Conservation (phyloP, 2,113 vertebrate species). For the Isurus oxyrinchus region DNA sequence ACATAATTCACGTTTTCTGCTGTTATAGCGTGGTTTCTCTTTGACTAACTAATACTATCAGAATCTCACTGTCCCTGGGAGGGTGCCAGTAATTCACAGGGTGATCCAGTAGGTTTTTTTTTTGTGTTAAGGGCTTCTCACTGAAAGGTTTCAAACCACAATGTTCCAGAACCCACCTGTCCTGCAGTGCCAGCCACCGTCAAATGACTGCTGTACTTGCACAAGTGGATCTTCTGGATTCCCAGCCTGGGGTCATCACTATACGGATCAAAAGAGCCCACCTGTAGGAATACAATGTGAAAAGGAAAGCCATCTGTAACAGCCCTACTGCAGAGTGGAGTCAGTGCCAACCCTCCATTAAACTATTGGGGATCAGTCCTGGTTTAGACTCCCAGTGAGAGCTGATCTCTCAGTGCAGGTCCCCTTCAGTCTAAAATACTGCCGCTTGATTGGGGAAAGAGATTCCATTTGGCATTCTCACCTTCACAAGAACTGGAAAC, state of each 20-base stretch:
- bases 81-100: not conserved
- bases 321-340: not conserved
- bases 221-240: conserved; percentile 95
- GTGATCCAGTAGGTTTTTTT: not conserved
- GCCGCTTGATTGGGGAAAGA: not conserved
- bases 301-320: not conserved
- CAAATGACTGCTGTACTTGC: conserved; percentile 95
- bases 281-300: conserved; percentile 54
- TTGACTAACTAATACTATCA: not conserved
- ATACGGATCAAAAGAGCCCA: conserved; percentile 94
- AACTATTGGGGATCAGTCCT: not conserved
- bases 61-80: not conserved
- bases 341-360: not conserved
- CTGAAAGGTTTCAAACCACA: not conserved
- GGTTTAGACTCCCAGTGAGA: not conserved
- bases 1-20: not conserved
- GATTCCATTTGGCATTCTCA: not conserved
- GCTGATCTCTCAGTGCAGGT: not conserved
- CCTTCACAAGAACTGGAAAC: not conserved
- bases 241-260: conserved; percentile 94
- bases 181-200: conserved; percentile 90
- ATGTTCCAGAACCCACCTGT: conserved; percentile 63
- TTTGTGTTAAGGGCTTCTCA: not conserved
- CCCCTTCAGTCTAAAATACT: not conserved
- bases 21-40: not conserved